A percentile compares a stretch with the other conserved stretches of the same genome.
Evolutionary conservation across 2,888 invertebrate species (phyloP).

Genomic region (Adineta ricciae): DNA sequence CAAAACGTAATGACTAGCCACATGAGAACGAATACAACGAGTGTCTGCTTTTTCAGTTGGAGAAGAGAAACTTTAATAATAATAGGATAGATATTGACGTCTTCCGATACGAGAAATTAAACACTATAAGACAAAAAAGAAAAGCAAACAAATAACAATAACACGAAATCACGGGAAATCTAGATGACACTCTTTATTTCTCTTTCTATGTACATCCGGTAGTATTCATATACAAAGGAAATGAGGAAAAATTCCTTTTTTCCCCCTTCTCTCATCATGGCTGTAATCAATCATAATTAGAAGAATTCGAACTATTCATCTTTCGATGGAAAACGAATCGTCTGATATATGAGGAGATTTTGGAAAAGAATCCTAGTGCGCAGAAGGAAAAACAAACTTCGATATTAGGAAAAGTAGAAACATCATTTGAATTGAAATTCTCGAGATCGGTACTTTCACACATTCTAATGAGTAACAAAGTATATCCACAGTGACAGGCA

Average conservation of each 20-base stretch:
- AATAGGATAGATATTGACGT: neutral
- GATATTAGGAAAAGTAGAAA: too few relatives aligned
- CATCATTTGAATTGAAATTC: too few relatives aligned
- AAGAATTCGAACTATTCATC: too few relatives aligned
- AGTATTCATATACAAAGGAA: neutral
- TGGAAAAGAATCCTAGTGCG: too few relatives aligned
- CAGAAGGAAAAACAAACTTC: too few relatives aligned
- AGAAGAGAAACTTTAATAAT: neutral
- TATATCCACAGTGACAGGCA: neutral
- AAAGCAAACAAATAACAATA: neutral
- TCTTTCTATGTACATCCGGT: neutral
- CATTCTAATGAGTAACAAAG: neutral
- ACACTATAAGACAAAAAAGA: neutral
- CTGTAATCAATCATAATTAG: too few relatives aligned
- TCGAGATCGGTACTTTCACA: too few relatives aligned
- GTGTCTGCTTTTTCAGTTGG: neutral
- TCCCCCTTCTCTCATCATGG: too few relatives aligned
- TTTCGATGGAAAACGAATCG: too few relatives aligned
- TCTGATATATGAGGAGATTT: too few relatives aligned
- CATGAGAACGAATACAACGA: neutral
- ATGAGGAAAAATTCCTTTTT: too few relatives aligned
- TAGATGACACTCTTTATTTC: neutral
- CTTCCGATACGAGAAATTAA: neutral
- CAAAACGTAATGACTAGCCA: neutral
- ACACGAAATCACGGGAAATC: neutral